phyloP scores from a whole-genome alignment of 2,113 vertebrate genomes.

The Rostratula benghalensis region DNA sequence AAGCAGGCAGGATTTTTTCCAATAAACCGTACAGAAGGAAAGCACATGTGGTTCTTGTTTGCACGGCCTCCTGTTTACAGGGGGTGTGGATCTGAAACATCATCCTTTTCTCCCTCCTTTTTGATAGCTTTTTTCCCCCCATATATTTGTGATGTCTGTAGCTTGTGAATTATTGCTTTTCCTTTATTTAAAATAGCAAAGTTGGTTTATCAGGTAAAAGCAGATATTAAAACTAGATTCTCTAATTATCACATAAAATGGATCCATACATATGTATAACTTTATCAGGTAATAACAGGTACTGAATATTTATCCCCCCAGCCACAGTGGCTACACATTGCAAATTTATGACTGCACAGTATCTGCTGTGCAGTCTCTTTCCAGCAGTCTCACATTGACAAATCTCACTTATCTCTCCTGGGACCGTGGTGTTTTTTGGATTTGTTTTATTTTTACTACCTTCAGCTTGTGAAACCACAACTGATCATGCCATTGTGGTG shows the following conservation, averaged over 20 bases:
- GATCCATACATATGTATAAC: conserved; percentile 75
- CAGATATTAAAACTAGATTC: conserved; percentile 77
- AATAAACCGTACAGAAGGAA: not conserved
- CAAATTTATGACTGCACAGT: conserved; percentile 69
- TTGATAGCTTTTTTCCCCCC: conserved; percentile 17
- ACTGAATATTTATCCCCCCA: conserved; percentile 75
- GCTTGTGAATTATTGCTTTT: conserved; percentile 58
- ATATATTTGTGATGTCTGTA: not conserved
- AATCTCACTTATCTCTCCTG: conserved; percentile 32
- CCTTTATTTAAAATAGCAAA: conserved; percentile 70
- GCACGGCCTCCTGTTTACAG: not conserved
- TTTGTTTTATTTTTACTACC: conserved; percentile 12
- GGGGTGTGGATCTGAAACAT: not conserved
- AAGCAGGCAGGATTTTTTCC: not conserved
- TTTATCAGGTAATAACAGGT: conserved; percentile 78
- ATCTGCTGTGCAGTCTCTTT: conserved; percentile 5
- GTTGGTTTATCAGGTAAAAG: conserved; percentile 72
- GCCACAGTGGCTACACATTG: conserved; percentile 62
- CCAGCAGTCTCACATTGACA: conserved; percentile 39
- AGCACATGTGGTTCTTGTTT: not conserved
- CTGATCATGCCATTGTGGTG: not conserved
- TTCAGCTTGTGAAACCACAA: conserved; percentile 18
- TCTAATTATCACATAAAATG: conserved; percentile 75
- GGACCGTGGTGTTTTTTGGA: not conserved
- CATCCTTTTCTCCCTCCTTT: not conserved